phyloP scores from a whole-genome alignment of 2,888 invertebrate species.

The Dyspetes luteomarginatus region DNA sequence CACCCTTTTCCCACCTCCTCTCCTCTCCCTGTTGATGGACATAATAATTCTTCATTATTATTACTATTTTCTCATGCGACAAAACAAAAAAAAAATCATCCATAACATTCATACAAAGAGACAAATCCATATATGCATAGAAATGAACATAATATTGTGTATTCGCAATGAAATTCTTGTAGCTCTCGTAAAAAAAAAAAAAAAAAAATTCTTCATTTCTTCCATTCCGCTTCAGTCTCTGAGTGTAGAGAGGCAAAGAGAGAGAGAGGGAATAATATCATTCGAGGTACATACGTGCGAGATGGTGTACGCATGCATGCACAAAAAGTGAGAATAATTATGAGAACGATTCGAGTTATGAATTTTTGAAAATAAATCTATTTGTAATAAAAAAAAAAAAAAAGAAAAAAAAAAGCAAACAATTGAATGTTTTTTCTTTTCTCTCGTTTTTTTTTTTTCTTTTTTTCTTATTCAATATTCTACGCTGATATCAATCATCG shows the following conservation, averaged over 20 bases:
- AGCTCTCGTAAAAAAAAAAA: slow-evolving; percentile 13
- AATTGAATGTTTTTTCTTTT: background rate
- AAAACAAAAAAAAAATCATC: too few relatives aligned
- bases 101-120: too few relatives aligned
- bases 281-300: slow-evolving; percentile 34
- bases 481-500: background rate
- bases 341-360: slow-evolving; percentile 56
- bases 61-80: background rate
- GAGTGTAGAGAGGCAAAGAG: slow-evolving; percentile 28
- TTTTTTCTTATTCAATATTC: background rate
- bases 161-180: slow-evolving; percentile 30
- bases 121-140: background rate
- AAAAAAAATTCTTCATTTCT: slow-evolving; percentile 14
- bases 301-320: slow-evolving; percentile 32
- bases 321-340: slow-evolving; percentile 35
- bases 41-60: background rate
- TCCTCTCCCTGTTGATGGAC: slow-evolving; percentile 2
- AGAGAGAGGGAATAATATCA: slow-evolving; percentile 10
- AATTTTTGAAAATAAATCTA: slow-evolving; percentile 73
- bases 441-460: too few relatives aligned
- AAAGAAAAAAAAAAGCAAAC: background rate
- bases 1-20: slow-evolving; percentile 16
- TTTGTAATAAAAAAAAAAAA: slow-evolving; percentile 69
- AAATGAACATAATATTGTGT: slow-evolving; percentile 26
- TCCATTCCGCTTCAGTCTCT: slow-evolving; percentile 21